These are phyloP conservation scores for Eupelmus urozonus DNA, from an alignment of 2,888 invertebrate species.

Conservation along the genomic window DNA sequence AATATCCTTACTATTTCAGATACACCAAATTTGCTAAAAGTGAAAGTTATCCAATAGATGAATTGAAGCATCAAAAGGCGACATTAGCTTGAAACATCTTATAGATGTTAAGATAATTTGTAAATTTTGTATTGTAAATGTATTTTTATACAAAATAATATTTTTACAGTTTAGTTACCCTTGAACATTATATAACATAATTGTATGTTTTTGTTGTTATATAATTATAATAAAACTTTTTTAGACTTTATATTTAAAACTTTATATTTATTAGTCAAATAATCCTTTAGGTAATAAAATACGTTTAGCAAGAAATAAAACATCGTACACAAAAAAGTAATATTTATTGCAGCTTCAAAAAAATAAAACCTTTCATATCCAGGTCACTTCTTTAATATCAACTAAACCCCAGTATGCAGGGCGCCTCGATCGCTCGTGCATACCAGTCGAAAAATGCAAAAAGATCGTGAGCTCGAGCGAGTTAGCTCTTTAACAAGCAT, in stretches of 20 bases:
- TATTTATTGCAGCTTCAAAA: too few species aligned
- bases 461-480: neutral
- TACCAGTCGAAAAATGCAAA: constrained; percentile 4
- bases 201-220: neutral
- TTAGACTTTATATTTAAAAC: too few species aligned
- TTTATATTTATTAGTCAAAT: too few species aligned
- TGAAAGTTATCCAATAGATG: constrained; percentile 78
- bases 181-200: neutral
- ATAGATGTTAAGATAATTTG: neutral
- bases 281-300: too few species aligned
- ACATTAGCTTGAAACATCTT: constrained; percentile 77
- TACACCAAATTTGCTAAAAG: constrained; percentile 82
- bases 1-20: constrained; percentile 72
- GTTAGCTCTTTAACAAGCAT: constrained; percentile 50
- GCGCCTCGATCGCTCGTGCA: neutral
- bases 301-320: neutral
- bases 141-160: neutral
- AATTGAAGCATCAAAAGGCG: constrained; percentile 79
- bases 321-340: neutral
- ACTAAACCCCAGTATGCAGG: neutral
- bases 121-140: constrained; percentile 11
- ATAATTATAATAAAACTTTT: neutral
- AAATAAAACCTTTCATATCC: too few species aligned
- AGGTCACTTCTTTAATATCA: neutral
- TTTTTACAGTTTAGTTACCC: neutral